Conservation (phyloP, 2,797 vertebrate species). For the Lutjanus argentimaculatus region DNA sequence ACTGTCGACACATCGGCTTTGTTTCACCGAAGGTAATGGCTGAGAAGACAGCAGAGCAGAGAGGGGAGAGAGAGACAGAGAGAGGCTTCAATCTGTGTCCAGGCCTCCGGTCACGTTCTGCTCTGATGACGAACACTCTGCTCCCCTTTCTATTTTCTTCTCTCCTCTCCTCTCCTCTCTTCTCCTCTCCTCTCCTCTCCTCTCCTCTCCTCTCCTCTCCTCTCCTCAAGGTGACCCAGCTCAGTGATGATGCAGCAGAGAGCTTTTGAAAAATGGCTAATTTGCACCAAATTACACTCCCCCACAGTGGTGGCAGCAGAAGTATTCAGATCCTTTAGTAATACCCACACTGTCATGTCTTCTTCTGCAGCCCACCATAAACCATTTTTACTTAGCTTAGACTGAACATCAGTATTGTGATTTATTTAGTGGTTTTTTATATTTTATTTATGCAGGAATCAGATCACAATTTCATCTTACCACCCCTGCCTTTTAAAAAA, state of each 20-base stretch:
- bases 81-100: constrained; percentile 47
- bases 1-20: constrained; percentile 40
- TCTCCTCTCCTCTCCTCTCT: constrained; percentile 27
- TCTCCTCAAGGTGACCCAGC: constrained; percentile 56
- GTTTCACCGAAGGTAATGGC: constrained; percentile 46
- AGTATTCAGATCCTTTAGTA: too few species aligned
- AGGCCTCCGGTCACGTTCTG: constrained; percentile 69
- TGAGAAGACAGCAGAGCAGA: constrained; percentile 37
- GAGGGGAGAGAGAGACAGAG: constrained; percentile 24
- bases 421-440: too few species aligned
- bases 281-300: constrained; percentile 4
- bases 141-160: constrained; percentile 55
- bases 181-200: constrained; percentile 2
- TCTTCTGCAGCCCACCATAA: too few species aligned
- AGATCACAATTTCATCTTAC: too few species aligned
- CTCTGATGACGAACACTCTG: constrained; percentile 65
- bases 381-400: too few species aligned
- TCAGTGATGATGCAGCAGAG: constrained; percentile 47
- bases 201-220: constrained; percentile 8
- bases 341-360: too few species aligned
- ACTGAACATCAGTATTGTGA: too few species aligned
- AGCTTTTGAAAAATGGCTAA: constrained; percentile 16
- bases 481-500: too few species aligned
- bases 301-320: neutral
- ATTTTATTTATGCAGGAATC: too few species aligned